Base-by-base conservation (phyloP, 2,113 vertebrate species). In the Anser brachyrhynchus region DNA sequence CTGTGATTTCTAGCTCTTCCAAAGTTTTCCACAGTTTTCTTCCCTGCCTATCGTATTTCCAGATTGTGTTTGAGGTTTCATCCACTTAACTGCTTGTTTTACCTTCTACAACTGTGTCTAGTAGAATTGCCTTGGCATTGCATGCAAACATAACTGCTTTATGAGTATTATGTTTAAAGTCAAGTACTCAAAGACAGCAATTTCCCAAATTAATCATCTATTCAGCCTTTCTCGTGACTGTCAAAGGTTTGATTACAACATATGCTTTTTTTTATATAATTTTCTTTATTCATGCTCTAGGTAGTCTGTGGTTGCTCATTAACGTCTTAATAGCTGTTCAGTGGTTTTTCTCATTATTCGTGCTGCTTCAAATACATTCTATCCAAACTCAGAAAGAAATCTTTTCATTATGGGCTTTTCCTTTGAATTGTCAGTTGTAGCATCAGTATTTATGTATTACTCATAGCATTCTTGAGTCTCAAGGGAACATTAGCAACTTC, bases 301-400 rank as follows among this genome's bases (percentile, higher is more conserved):
- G 41, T 86, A 43, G 35, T 67, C 28, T 70, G 64, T 74, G 57
- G 28, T 64, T 19, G 20, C 69, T 86, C 17, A 16, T 67, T 70
- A 67, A 13, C 64, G n/a, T 46, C 14, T 64, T 75, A 64, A 46
- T 39, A 67, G 41, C 46, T 59, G 19, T 55, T 83, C 25, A 20
- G 0, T 74, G 41, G 18, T 80, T 80, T 95, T 93, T 88, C 51
- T 92, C 59, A 37, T 87, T 85, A 15, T 43, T 88, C 2, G 1
- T 90, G 29, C 51, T 13, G 86, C 44, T 92, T 88, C 29, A 91
- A 91, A 84, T 67, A 57, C 9, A 10, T 37, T 7, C 12, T 93
- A 58, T 92, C 62, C 92, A 93, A 93, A 92, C 76, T 90, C 82
- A 87, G 93, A 78, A 88, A 70, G 25, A 9, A 41, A 3, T 69